Evolutionary conservation across 2,888 invertebrate species (phyloP), one percentile per base, ranked within the genome.

Genomic region (Drosophila pseudotakahashii): DNA sequence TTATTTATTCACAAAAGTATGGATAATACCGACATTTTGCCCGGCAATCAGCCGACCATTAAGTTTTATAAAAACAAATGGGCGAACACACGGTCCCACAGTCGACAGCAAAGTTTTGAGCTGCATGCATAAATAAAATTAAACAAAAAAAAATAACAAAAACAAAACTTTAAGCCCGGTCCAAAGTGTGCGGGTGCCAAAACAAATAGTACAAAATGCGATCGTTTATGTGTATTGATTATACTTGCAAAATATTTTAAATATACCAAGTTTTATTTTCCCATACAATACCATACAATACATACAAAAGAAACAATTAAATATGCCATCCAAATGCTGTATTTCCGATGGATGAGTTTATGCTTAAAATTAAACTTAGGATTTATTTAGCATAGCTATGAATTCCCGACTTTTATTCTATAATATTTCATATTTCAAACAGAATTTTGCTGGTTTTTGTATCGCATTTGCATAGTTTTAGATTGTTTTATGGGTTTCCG

Each of bases 121-220:
- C 71, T 81, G 85, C 79, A 89, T 82, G 62, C 67, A 82, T 82
- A 82, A 82, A 87, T 89, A 84, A 87, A 84, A 70, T 71, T 68
- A 72, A 76, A 59, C 68, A 19, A 19, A 2, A 69, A 71, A 80
- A 80, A 75, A 45, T 47, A 37, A 60, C 47, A 52, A 58, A 42
- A 47, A 51, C 52, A 68, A 76, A 63, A 51, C 52, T 57, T 50
- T 39, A 48, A 67, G 47, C 54, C 50, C 26, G 44, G 16, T 4
- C 47, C 13, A n/a, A 59, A 32, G 54, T 34, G 69, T 66, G 82
- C 72, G 78, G 76, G 79, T 59, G 55, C 59, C 39, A 68, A 63
- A 63, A 64, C 54, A 64, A 63, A 69, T 58, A 51, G 58, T 37
- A n/a, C n/a, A 42, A 57, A 30, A 19, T 30, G 23, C 53, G 53